phyloP scores from a whole-genome alignment of 2,113 vertebrate genomes.

The Leucopsar rothschildi region DNA sequence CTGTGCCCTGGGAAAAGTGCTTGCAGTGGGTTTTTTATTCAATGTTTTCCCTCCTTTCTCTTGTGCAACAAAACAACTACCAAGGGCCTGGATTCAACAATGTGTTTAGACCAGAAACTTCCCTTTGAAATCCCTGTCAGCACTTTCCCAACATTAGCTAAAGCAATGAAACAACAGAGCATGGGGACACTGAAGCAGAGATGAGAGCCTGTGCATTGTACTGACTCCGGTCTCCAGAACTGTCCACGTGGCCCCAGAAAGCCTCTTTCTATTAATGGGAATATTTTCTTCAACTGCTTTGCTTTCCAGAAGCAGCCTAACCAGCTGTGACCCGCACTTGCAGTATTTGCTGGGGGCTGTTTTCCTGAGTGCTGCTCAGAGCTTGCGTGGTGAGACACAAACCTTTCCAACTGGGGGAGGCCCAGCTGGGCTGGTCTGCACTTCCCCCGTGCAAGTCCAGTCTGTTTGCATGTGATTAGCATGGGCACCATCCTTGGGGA shows the following conservation, averaged over 20 bases:
- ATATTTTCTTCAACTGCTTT: neutral
- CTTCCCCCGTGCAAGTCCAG: neutral
- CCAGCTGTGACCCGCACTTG: neutral
- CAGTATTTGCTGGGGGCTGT: neutral
- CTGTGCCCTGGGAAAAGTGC: neutral
- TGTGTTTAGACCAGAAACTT: neutral
- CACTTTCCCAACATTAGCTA: conserved; percentile 9
- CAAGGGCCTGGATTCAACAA: neutral
- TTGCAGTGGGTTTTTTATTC: neutral
- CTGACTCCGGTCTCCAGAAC: neutral
- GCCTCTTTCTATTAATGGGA: conserved; percentile 13
- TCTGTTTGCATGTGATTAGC: neutral
- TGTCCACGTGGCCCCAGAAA: neutral
- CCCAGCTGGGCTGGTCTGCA: neutral
- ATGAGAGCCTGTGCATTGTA: neutral
- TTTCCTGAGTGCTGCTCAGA: neutral
- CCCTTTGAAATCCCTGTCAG: conserved; percentile 51
- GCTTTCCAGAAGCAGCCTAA: conserved; percentile 16
- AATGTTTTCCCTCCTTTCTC: neutral
- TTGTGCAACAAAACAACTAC: conserved; percentile 28
- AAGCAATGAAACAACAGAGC: neutral
- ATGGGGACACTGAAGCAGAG: neutral
- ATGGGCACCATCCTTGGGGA: neutral
- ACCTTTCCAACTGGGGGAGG: neutral
- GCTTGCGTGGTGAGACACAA: neutral